phyloP scores from a whole-genome alignment of 1,140 invertebrate species.

The Grapholita molesta region DNA sequence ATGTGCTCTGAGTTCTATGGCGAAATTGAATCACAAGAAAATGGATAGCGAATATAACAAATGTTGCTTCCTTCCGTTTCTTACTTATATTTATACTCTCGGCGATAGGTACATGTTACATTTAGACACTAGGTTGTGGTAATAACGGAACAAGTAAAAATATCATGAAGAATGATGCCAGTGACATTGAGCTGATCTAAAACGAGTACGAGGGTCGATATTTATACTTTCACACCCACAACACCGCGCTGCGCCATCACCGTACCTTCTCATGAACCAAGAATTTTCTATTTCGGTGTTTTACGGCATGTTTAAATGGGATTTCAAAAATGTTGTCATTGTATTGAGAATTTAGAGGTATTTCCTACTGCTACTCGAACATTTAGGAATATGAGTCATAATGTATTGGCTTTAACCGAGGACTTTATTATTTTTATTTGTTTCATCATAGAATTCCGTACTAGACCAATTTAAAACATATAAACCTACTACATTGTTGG shows the following conservation, averaged over 20 bases:
- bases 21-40: constrained; percentile 6
- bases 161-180: constrained; percentile 39
- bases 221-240: constrained; percentile 62
- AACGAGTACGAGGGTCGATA: constrained; percentile 57
- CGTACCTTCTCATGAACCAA: constrained; percentile 38
- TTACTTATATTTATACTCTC: background rate
- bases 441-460: too few species aligned
- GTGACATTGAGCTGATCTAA: constrained; percentile 65
- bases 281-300: constrained; percentile 48
- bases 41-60: background rate
- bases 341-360: background rate
- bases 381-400: background rate
- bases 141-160: constrained; percentile 35
- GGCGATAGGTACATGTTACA: background rate
- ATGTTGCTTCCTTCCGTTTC: constrained; percentile 7
- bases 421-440: too few species aligned
- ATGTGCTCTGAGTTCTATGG: background rate
- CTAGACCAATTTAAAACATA: too few species aligned
- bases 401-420: too few species aligned
- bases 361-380: background rate
- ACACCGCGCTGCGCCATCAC: constrained; percentile 32
- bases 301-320: constrained; percentile 24
- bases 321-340: background rate
- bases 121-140: background rate
- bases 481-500: too few species aligned